Percentiles rank a stretch among this genome's conserved stretches.
These are phyloP conservation scores for Acestrorhynchus altus DNA, from an alignment of 2,797 vertebrate species.

Conservation along the genomic window DNA sequence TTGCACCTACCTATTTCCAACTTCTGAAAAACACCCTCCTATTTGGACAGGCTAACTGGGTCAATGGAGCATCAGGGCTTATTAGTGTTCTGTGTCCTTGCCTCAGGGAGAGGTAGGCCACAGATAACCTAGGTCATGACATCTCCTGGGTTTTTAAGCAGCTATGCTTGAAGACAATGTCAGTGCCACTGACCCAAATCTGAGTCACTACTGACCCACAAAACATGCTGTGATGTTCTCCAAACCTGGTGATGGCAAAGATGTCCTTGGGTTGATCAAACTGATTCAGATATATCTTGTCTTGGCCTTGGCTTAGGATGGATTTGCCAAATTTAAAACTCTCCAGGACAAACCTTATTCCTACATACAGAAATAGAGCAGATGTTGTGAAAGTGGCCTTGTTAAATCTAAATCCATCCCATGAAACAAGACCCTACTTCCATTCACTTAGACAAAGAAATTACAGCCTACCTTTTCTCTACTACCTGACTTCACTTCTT, in stretches of 20 bases:
- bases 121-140: constrained; percentile 46
- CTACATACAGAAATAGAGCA: neutral
- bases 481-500: neutral
- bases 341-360: neutral
- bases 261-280: neutral
- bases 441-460: constrained; percentile 15
- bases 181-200: constrained; percentile 41
- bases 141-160: constrained; percentile 49
- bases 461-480: neutral
- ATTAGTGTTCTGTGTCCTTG: constrained; percentile 43
- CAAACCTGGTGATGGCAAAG: neutral
- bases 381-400: neutral
- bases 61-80: constrained; percentile 37
- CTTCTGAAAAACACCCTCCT: constrained; percentile 23
- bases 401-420: neutral
- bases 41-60: constrained; percentile 50
- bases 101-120: constrained; percentile 38
- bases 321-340: neutral
- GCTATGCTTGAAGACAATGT: constrained; percentile 44
- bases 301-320: neutral
- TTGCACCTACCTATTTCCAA: constrained; percentile 31
- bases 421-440: constrained; percentile 22
- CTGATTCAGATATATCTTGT: neutral
- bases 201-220: constrained; percentile 35
- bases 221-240: constrained; percentile 31